These are phyloP conservation scores for Psylliodes chrysocephalus DNA, from an alignment of 2,888 invertebrate genomes.

Conservation along the genomic window DNA sequence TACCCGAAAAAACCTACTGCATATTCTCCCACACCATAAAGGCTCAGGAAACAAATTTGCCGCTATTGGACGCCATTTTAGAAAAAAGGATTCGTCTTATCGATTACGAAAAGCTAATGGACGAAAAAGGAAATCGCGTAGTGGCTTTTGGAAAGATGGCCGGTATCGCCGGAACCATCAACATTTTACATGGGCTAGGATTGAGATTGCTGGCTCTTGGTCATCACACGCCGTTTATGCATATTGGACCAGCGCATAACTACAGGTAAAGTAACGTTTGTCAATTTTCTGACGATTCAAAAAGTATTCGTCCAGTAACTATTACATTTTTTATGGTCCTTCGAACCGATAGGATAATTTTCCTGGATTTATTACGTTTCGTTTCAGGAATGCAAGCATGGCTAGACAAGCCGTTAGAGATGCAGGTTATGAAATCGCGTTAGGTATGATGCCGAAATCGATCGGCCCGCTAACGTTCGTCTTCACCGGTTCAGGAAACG, in stretches of 20 bases:
- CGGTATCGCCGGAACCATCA: conserved; percentile 97
- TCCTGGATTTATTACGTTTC: too few relatives aligned
- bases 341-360: too few relatives aligned
- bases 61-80: conserved; percentile 92
- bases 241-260: conserved; percentile 97
- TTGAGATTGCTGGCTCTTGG: conserved; percentile 92
- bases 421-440: conserved; percentile 97
- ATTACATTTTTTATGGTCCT: too few relatives aligned
- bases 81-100: conserved; percentile 96
- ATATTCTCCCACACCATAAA: conserved; percentile 99
- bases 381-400: conserved; percentile 97
- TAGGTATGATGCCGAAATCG: conserved; percentile 96
- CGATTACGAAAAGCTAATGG: conserved; percentile 97
- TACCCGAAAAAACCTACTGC: conserved; percentile 97
- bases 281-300: too few relatives aligned
- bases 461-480: conserved; percentile 97
- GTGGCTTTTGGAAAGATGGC: conserved; percentile 99
- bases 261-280: too few relatives aligned
- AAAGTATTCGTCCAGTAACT: too few relatives aligned
- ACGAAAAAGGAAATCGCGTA: conserved; percentile 80
- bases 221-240: conserved; percentile 99
- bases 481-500: conserved; percentile 98
- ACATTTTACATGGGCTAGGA: conserved; percentile 97
- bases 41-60: conserved; percentile 98
- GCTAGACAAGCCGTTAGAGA: conserved; percentile 97